Evolutionary conservation across 2,113 vertebrate species (phyloP).

Genomic region (Motacilla alba): DNA sequence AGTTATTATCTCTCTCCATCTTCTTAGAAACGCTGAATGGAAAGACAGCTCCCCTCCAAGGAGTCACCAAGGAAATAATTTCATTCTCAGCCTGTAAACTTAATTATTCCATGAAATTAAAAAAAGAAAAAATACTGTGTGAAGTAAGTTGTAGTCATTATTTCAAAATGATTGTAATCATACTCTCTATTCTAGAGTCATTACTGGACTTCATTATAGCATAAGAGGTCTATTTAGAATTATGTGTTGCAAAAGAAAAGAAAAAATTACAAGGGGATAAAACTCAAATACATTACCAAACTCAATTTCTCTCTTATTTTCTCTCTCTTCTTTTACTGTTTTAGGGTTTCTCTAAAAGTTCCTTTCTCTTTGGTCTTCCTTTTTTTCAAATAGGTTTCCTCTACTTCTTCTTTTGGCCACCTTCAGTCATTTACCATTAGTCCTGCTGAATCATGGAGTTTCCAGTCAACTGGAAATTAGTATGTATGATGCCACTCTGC

Average conservation of each 20-base stretch:
- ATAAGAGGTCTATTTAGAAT: neutral
- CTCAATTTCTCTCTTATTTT: neutral
- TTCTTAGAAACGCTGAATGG: neutral
- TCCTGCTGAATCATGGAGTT: neutral
- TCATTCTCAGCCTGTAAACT: neutral
- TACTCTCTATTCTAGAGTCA: neutral
- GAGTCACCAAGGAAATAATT: neutral
- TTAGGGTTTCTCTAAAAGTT: neutral
- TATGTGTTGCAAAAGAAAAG: neutral
- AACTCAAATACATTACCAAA: neutral
- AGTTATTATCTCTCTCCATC: neutral
- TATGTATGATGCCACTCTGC: neutral
- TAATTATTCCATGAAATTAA: neutral
- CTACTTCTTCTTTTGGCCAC: neutral
- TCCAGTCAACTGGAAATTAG: neutral
- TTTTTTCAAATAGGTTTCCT: neutral
- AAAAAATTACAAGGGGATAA: neutral
- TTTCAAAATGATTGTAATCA: neutral
- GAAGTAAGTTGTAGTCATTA: neutral
- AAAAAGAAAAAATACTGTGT: neutral
- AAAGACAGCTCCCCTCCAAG: neutral
- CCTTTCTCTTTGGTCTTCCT: neutral
- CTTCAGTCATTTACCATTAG: neutral
- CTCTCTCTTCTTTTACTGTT: neutral
- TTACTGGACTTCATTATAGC: neutral